These are phyloP conservation scores for Chelonia mydas DNA, from an alignment of 2,797 vertebrate species.

Conservation along the genomic window DNA sequence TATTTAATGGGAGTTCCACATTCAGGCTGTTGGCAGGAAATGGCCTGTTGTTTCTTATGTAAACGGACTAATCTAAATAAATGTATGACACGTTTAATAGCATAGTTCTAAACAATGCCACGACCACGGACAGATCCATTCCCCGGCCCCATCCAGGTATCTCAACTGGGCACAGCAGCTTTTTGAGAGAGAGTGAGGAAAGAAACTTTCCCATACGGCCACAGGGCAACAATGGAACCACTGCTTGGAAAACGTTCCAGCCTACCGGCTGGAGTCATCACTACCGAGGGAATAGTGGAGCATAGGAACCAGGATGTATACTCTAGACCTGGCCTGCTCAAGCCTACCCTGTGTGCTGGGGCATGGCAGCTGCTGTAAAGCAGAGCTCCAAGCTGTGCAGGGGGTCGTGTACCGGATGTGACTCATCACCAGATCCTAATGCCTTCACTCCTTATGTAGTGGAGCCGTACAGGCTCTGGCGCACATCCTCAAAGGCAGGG, in stretches of 20 bases:
- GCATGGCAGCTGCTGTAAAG: not conserved
- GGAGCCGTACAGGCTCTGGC: not conserved
- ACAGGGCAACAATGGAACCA: not conserved
- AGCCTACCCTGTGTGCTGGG: not conserved
- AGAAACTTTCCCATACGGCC: not conserved
- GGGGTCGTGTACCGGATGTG: not conserved
- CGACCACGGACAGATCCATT: not conserved
- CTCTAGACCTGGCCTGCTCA: not conserved
- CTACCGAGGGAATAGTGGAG: not conserved
- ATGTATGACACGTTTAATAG: not conserved
- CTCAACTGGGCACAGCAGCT: not conserved
- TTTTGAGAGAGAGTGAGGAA: not conserved
- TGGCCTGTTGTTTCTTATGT: not conserved
- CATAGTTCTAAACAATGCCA: not conserved
- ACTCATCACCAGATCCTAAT: not conserved
- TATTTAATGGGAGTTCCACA: not conserved
- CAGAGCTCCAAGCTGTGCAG: not conserved
- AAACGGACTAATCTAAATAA: not conserved
- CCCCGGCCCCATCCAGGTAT: not conserved
- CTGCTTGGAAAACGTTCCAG: not conserved
- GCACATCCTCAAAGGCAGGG: not conserved
- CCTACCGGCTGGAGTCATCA: not conserved
- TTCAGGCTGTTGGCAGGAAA: not conserved
- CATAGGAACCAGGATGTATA: not conserved
- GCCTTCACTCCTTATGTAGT: not conserved